A percentile compares a stretch with the other conserved stretches of the same genome.
Conservation (phyloP, 2,113 vertebrate species). For the Azemiops feae region DNA sequence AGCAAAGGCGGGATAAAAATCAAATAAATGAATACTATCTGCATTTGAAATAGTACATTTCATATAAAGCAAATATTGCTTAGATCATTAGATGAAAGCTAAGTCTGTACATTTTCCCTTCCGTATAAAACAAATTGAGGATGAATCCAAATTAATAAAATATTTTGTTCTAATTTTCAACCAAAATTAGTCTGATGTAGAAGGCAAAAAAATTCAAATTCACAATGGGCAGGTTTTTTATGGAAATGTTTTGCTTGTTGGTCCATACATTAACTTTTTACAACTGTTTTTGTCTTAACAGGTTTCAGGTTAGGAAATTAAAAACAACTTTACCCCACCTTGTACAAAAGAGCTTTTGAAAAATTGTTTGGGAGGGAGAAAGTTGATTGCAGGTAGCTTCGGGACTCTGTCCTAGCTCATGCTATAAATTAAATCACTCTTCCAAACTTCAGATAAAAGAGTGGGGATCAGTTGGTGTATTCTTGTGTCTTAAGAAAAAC, state of each 20-base stretch:
- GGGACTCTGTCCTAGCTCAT: background rate
- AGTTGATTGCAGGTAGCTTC: background rate
- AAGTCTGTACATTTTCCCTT: background rate
- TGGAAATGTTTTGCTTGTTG: background rate
- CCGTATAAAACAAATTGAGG: background rate
- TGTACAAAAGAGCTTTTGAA: background rate
- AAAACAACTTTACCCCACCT: background rate
- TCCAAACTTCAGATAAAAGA: background rate
- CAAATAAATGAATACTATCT: background rate
- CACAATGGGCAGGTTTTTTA: background rate
- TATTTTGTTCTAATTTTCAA: background rate
- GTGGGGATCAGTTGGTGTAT: background rate
- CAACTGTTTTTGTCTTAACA: background rate
- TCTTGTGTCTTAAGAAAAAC: background rate
- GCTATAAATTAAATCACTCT: background rate
- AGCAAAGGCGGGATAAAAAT: background rate
- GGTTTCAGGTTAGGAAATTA: background rate
- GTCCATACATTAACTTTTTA: background rate
- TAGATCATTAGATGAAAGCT: background rate
- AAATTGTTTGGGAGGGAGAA: background rate
- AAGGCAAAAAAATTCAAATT: background rate
- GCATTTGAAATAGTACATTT: background rate
- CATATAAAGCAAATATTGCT: background rate
- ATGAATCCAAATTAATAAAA: background rate
- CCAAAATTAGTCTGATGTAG: background rate